These are phyloP conservation scores for Serilophus lunatus DNA, from an alignment of 2,113 vertebrate species.

Conservation along the genomic window DNA sequence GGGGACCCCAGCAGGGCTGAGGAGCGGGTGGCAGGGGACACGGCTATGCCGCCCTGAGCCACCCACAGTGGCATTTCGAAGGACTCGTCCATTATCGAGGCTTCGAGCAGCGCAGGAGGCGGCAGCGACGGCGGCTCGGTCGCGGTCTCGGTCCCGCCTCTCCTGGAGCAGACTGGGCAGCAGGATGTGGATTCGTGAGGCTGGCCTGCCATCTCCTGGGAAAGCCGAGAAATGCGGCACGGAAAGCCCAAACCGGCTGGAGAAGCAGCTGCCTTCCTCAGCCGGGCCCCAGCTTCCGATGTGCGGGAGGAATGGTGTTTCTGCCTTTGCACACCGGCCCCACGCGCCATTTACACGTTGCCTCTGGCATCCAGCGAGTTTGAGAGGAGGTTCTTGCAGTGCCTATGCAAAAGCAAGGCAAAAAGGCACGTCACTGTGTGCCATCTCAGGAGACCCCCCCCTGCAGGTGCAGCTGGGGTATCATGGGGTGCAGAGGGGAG, in stretches of 20 bases:
- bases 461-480: not conserved
- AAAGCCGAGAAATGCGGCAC: not conserved
- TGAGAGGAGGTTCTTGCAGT: not conserved
- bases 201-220: slow-evolving; percentile 41
- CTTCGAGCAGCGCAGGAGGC: no score
- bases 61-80: not conserved
- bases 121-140: not conserved
- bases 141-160: accelerated
- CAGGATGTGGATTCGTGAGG: not conserved
- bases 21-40: not conserved
- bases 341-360: no score
- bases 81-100: accelerated
- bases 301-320: not conserved
- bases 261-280: accelerated
- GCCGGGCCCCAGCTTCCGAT: not conserved
- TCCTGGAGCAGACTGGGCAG: not conserved
- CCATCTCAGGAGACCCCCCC: accelerated
- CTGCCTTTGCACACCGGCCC: no score
- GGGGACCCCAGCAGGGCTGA: not conserved
- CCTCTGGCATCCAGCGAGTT: not conserved
- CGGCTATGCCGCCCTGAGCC: accelerated
- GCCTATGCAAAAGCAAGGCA: not conserved
- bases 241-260: not conserved
- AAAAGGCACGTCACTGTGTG: accelerated
- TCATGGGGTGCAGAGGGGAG: accelerated